These are phyloP conservation scores for Nesoenas mayeri DNA, from an alignment of 2,113 vertebrate species.

Conservation along the genomic window DNA sequence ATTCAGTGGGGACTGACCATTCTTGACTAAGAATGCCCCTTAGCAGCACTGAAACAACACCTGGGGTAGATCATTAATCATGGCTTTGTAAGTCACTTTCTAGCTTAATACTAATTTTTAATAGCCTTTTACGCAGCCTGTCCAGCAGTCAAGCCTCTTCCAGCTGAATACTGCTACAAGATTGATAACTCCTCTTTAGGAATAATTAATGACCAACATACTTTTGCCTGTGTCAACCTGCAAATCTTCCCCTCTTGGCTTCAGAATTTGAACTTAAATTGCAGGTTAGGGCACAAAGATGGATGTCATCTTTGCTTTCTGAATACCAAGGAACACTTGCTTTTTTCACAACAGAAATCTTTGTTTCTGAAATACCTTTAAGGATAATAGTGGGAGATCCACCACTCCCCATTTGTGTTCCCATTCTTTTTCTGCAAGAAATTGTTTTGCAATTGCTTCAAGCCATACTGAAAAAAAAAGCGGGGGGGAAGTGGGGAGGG, in stretches of 20 bases:
- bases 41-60: not conserved
- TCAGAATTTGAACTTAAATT: not conserved
- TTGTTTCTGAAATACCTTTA: not conserved
- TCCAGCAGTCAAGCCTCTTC: not conserved
- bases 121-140: not conserved
- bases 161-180: not conserved
- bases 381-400: not conserved
- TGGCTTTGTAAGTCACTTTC: not conserved
- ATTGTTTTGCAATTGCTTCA: not conserved
- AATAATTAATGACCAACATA: not conserved
- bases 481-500: rapidly evolving
- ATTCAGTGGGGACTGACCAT: not conserved
- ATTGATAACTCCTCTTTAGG: not conserved
- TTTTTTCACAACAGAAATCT: not conserved
- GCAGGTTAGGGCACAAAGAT: not conserved
- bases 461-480: not conserved
- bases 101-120: not conserved
- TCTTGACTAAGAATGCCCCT: rapidly evolving
- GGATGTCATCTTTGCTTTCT: not conserved
- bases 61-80: not conserved
- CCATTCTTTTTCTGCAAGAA: not conserved
- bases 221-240: not conserved
- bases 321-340: not conserved
- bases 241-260: not conserved
- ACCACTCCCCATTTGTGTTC: not conserved